These are phyloP conservation scores for Nannoperca obscura DNA, from an alignment of 2,797 vertebrate genomes.

Conservation along the genomic window DNA sequence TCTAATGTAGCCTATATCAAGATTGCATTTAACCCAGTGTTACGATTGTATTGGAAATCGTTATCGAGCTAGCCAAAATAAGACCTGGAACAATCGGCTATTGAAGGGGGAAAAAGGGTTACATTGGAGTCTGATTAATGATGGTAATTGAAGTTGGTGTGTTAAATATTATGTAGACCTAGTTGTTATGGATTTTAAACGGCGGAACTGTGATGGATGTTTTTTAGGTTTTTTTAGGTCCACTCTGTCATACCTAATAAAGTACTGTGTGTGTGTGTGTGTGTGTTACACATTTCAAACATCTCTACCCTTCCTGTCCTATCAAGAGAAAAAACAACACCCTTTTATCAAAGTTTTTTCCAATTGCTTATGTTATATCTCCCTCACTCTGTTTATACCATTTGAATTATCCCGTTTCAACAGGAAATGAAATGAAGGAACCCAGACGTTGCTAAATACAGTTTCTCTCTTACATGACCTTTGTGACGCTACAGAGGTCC, in stretches of 20 bases:
- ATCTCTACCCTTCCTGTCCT: background rate
- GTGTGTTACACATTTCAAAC: background rate
- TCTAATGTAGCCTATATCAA: no score
- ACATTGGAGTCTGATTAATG: conserved; percentile 5
- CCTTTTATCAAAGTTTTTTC: background rate
- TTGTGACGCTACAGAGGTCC: background rate
- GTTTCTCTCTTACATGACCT: background rate
- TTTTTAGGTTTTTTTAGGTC: background rate
- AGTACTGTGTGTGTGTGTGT: background rate
- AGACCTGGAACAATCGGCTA: background rate
- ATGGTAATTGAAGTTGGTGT: background rate
- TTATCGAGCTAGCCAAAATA: background rate
- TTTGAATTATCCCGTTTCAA: conserved; percentile 1
- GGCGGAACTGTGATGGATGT: background rate
- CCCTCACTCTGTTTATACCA: background rate
- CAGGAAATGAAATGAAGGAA: background rate
- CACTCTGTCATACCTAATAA: background rate
- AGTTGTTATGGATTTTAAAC: background rate
- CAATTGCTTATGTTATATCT: conserved; percentile 8
- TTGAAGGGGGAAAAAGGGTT: background rate
- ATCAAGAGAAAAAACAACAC: no score
- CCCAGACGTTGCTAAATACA: background rate
- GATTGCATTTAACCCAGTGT: background rate
- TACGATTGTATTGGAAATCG: background rate
- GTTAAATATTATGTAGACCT: background rate